Base-by-base conservation (phyloP, 2,797 vertebrate genomes). In the Poecilia wingei region DNA sequence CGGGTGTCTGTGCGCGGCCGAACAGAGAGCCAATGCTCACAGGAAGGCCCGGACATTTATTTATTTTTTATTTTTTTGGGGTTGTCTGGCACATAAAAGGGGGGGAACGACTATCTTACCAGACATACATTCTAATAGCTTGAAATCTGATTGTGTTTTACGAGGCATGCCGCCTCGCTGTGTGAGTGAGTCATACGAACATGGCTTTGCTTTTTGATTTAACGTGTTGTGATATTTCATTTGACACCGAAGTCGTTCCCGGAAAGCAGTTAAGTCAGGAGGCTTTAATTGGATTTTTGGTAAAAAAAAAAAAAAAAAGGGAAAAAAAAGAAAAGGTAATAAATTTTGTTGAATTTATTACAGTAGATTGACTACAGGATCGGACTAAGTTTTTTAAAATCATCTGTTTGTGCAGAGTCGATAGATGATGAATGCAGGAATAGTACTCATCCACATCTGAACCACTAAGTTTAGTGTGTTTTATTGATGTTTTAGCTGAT, bases 1-100 rank as follows among this genome's bases (percentile, higher is more conserved):
- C 77, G 74, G 79, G 69, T 68, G 39, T 83, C 82, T 75, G 80
- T 79, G 80, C 39, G 76, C 69, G 78, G 87, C 80, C 80, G 85
- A 84, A 91, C 82, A 87, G 75, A 85, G 83, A 85, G 87, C 74
- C 57, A 78, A 53, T 41, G 64, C 41, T 53, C 71, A 83, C 71
- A 61, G 57, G 80, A 68, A 84, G 16, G 72, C n/a, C 76, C 22
- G 72, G 87, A 86, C 82, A 75, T 82, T 80, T 6, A 39, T 39
- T 39, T 7, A 41, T 41, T 7, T 41, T 7, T 41, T 41, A 41
- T 41, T 41, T 41, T 41, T 41, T 41, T 41, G 8, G 8, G 49
- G 46, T 47, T 47, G 47, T 18, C 47, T 47, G 47, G 47, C 16
- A 18, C 46, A 47, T 14, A 6, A 47, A 47, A 18, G 16, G 6